These are phyloP conservation scores for Thaumatotibia leucotreta DNA, from an alignment of 1,140 invertebrate genomes.

Conservation along the genomic window DNA sequence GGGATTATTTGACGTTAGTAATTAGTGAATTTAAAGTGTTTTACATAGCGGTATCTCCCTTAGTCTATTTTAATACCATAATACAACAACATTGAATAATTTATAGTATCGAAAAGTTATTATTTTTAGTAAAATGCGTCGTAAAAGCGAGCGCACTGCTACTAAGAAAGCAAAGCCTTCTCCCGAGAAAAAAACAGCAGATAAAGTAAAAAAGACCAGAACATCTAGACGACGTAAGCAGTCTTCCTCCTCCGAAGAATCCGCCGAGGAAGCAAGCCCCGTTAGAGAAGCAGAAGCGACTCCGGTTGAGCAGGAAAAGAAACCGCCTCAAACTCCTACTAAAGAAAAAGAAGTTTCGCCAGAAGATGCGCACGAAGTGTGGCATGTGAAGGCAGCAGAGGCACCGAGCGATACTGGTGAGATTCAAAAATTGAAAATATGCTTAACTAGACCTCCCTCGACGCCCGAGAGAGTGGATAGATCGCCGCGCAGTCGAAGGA, in stretches of 20 bases:
- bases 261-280: constrained; percentile 44
- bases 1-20: background rate
- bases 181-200: constrained; percentile 54
- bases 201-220: constrained; percentile 55
- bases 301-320: constrained; percentile 28
- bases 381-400: constrained; percentile 63
- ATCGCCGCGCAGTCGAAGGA: constrained; percentile 66
- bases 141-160: constrained; percentile 61
- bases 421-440: constrained; percentile 68
- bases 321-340: constrained; percentile 32
- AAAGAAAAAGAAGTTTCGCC: constrained; percentile 44
- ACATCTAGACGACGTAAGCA: constrained; percentile 51
- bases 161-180: constrained; percentile 57
- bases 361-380: constrained; percentile 60
- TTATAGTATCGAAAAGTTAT: background rate
- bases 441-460: constrained; percentile 58
- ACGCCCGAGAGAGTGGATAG: constrained; percentile 64
- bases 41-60: background rate
- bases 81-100: background rate
- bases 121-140: constrained; percentile 57
- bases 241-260: constrained; percentile 58
- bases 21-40: background rate
- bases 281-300: constrained; percentile 30
- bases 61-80: background rate
- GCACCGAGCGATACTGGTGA: constrained; percentile 52